These are phyloP conservation scores for Prosapia bicincta DNA, from an alignment of 2,888 invertebrate species.

Conservation along the genomic window DNA sequence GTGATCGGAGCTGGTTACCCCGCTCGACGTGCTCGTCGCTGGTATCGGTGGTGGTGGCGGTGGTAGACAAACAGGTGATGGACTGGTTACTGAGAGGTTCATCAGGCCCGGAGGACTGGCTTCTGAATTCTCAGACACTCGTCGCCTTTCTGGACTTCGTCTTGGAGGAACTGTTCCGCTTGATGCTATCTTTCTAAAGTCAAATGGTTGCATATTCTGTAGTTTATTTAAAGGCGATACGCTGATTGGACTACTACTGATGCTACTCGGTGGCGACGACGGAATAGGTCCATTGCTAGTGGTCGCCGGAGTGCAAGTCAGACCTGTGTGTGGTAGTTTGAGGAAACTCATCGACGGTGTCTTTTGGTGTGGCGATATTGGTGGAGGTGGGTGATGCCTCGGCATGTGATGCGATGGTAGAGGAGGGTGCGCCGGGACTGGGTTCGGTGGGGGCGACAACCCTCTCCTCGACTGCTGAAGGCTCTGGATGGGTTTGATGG, in stretches of 20 bases:
- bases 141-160: constrained; percentile 38
- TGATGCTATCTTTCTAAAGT: constrained; percentile 69
- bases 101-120: constrained; percentile 51
- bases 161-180: constrained; percentile 34
- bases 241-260: constrained; percentile 58
- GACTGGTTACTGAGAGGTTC: constrained; percentile 55
- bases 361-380: constrained; percentile 48
- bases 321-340: constrained; percentile 48
- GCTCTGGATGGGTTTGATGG: constrained; percentile 31
- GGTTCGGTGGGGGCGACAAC: constrained; percentile 23
- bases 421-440: constrained; percentile 15
- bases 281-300: constrained; percentile 48
- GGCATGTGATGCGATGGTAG: constrained; percentile 25
- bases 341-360: constrained; percentile 45
- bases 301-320: constrained; percentile 38
- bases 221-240: constrained; percentile 81
- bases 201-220: constrained; percentile 95
- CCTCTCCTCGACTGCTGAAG: constrained; percentile 18
- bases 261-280: constrained; percentile 59
- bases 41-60: constrained; percentile 42
- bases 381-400: constrained; percentile 37
- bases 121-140: constrained; percentile 44
- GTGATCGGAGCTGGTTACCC: constrained; percentile 41
- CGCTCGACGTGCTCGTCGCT: constrained; percentile 20
- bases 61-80: constrained; percentile 46